Percentiles rank a stretch among this genome's conserved stretches.
These are phyloP conservation scores for Bradypodion pumilum DNA, from an alignment of 2,797 vertebrate species.

Conservation along the genomic window DNA sequence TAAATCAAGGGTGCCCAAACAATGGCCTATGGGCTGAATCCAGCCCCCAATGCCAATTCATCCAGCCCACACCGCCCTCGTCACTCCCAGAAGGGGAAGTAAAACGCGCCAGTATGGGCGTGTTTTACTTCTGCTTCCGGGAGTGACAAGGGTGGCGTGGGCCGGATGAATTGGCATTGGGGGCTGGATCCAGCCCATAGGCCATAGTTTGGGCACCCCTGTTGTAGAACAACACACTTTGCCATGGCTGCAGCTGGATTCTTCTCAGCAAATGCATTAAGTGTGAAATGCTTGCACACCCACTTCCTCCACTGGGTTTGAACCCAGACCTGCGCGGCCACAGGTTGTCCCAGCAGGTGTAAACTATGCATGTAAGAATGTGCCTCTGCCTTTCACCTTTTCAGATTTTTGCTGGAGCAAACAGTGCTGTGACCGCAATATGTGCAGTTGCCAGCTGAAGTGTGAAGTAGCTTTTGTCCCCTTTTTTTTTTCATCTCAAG, in stretches of 20 bases:
- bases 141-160: too few relatives aligned
- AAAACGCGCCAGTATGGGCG: too few relatives aligned
- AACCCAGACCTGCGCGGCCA: neutral
- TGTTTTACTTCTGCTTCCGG: too few relatives aligned
- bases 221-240: neutral
- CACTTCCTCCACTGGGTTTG: too few relatives aligned
- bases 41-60: too few relatives aligned
- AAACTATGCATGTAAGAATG: neutral
- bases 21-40: too few relatives aligned
- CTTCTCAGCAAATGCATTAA: neutral
- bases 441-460: neutral
- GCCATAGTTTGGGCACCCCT: too few relatives aligned
- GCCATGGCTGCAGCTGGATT: neutral
- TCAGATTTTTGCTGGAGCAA: neutral
- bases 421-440: neutral
- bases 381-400: neutral
- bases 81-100: too few relatives aligned
- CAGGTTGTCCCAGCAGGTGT: neutral
- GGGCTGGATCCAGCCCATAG: too few relatives aligned
- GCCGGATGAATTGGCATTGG: too few relatives aligned
- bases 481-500: conserved; percentile 13
- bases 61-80: too few relatives aligned
- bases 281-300: neutral
- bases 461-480: neutral
- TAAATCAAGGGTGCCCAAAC: too few relatives aligned